Percentiles rank a stretch among this genome's conserved stretches.
These are phyloP conservation scores for Onychomys arenicola DNA, from an alignment of 2,797 vertebrate genomes.

Conservation along the genomic window DNA sequence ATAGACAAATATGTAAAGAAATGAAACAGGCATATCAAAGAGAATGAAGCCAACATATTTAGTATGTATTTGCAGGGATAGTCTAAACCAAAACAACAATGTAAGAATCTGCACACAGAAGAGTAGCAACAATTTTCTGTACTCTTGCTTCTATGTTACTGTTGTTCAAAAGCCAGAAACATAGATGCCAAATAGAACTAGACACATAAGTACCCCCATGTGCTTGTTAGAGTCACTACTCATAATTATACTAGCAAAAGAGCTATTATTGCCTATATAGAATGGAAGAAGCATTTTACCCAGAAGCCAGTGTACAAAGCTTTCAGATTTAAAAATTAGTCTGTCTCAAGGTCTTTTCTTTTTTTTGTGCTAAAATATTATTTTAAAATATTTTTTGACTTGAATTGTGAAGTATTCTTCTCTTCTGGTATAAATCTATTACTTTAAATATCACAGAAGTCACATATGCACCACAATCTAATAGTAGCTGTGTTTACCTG, in stretches of 20 bases:
- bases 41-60: not conserved
- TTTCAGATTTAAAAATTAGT: not conserved
- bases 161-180: not conserved
- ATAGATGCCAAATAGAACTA: not conserved
- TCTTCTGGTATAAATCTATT: not conserved
- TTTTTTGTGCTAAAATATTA: not conserved
- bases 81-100: conserved; percentile 20
- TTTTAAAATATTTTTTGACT: not conserved
- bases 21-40: not conserved
- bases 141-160: too few relatives aligned
- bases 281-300: not conserved
- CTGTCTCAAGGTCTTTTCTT: too few relatives aligned
- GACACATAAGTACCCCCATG: not conserved
- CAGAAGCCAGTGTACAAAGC: not conserved
- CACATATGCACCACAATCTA: not conserved
- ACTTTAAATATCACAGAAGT: not conserved
- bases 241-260: not conserved
- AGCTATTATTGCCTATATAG: not conserved
- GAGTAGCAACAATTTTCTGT: not conserved
- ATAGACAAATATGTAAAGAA: conserved; percentile 12
- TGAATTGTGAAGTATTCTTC: not conserved
- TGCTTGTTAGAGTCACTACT: not conserved
- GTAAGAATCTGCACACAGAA: not conserved
- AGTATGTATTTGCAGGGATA: not conserved
- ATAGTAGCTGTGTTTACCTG: not conserved